phyloP scores from a whole-genome alignment of 2,797 vertebrate genomes.

The Catharus ustulatus region DNA sequence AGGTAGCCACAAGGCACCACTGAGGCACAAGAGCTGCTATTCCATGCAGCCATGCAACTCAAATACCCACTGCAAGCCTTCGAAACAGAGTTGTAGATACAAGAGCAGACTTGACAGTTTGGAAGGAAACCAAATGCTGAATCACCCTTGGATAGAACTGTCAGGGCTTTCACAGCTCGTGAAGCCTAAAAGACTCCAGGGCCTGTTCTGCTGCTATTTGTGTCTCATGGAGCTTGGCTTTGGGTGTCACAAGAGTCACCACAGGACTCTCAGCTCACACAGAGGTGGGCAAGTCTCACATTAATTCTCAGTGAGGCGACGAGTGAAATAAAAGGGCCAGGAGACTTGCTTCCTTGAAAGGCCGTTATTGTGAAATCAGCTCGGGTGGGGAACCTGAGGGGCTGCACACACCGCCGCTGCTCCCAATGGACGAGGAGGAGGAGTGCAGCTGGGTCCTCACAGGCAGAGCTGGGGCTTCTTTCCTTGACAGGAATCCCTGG shows the following conservation, averaged over 20 bases:
- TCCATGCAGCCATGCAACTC: background rate
- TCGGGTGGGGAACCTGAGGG: too few species aligned
- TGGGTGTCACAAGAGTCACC: background rate
- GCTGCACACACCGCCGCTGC: too few species aligned
- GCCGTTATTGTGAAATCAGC: too few species aligned
- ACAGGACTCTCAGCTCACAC: background rate
- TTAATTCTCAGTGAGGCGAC: background rate
- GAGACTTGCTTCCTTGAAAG: too few species aligned
- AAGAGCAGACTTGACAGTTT: background rate
- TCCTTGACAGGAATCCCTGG: too few species aligned
- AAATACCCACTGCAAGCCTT: background rate
- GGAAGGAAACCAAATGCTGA: background rate
- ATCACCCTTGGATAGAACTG: background rate
- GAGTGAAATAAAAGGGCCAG: too few species aligned
- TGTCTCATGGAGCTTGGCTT: background rate
- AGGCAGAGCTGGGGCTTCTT: too few species aligned
- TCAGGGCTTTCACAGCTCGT: background rate
- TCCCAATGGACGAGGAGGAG: too few species aligned
- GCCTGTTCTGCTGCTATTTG: background rate
- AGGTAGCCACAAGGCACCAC: background rate
- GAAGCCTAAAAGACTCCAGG: background rate
- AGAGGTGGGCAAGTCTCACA: background rate
- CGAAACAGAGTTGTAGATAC: background rate
- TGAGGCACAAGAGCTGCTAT: background rate
- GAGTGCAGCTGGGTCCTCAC: too few species aligned